Evolutionary conservation across 2,113 vertebrate species (phyloP).

Genomic region (Chauna torquata): DNA sequence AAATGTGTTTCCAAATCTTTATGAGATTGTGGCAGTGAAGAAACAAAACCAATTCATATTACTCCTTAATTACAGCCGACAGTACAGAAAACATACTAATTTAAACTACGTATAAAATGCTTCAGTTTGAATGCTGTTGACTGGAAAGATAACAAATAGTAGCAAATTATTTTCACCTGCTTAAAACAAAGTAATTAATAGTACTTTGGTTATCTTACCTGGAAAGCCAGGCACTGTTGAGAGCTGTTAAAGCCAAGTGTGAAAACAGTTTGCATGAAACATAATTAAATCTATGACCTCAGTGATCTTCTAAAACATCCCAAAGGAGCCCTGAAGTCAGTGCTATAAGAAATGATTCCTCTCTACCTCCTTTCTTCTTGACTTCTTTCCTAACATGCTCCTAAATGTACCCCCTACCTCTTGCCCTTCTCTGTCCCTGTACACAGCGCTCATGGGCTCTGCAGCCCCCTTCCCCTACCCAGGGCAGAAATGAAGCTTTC

Average conservation of each 20-base stretch:
- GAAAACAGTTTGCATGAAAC: conserved; percentile 30
- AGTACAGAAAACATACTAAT: neutral
- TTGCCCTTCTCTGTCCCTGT: neutral
- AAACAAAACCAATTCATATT: neutral
- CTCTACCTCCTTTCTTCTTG: neutral
- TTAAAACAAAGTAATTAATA: conserved; percentile 53
- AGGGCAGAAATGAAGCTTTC: neutral
- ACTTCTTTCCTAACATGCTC: neutral
- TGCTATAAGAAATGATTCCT: neutral
- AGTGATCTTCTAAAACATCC: neutral
- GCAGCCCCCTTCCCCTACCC: neutral
- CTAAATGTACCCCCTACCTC: neutral
- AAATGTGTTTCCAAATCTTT: neutral
- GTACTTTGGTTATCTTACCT: conserved; percentile 46
- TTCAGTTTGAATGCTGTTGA: neutral
- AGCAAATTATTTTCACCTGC: conserved; percentile 50
- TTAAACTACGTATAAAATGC: neutral
- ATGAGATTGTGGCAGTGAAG: neutral
- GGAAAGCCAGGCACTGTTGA: conserved; percentile 35
- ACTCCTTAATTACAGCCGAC: neutral
- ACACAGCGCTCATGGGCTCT: rapidly evolving
- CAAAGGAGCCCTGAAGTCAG: neutral
- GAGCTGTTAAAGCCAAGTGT: conserved; percentile 45
- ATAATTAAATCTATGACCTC: conserved; percentile 39
- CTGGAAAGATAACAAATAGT: conserved; percentile 54